phyloP scores from a whole-genome alignment of 2,113 vertebrate genomes.

The Hemicordylus capensis region DNA sequence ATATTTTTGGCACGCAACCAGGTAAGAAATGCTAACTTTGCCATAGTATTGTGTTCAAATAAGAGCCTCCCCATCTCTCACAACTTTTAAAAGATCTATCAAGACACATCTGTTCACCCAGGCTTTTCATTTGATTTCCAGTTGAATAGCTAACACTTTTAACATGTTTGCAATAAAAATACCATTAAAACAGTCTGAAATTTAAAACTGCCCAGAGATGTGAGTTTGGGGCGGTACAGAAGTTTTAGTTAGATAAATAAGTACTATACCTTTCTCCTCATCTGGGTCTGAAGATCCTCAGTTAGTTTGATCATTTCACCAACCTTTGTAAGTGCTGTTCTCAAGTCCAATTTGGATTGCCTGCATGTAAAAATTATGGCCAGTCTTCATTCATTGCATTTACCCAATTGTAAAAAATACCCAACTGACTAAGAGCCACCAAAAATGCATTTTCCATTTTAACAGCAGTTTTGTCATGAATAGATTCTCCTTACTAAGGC shows the following conservation, averaged over 20 bases:
- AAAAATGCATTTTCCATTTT: neutral
- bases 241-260: no score
- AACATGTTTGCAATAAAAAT: no score
- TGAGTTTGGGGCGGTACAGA: no score
- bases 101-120: no score
- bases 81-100: no score
- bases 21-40: neutral
- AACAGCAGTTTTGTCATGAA: neutral
- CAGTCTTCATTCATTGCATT: slow-evolving; percentile 24
- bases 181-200: no score
- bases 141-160: no score
- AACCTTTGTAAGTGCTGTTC: slow-evolving; percentile 81
- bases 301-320: slow-evolving; percentile 84
- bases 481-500: neutral
- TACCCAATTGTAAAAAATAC: neutral
- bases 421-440: neutral
- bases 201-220: no score
- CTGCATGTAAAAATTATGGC: slow-evolving; percentile 68
- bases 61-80: no score
- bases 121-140: no score
- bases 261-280: slow-evolving; percentile 83
- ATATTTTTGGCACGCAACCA: neutral
- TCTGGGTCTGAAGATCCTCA: slow-evolving; percentile 81
- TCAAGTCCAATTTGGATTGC: slow-evolving; percentile 84
- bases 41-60: no score